Conservation (phyloP, 2,113 vertebrate species). For the Plectropomus leopardus region DNA sequence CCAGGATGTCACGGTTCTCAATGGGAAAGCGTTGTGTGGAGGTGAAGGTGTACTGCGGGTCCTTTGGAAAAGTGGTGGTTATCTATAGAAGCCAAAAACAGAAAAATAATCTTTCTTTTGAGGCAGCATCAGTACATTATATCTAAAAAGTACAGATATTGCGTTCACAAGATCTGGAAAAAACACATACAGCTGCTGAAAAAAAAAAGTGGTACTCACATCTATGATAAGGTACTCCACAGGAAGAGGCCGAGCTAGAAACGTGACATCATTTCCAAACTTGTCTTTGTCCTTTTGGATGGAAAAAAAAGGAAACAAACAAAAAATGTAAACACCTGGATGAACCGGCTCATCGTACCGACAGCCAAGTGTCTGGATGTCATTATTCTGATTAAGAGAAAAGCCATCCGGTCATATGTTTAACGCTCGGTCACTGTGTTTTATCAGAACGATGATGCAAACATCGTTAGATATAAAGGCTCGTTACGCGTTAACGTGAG, state of each 20-base stretch:
- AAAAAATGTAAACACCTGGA: background rate
- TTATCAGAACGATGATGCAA: background rate
- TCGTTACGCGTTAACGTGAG: background rate
- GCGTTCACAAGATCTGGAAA: fast-evolving
- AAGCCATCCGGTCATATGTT: background rate
- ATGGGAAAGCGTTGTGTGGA: slow-evolving; percentile 95
- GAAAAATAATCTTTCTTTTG: background rate
- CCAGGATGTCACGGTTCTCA: slow-evolving; percentile 94
- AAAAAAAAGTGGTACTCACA: slow-evolving; percentile 83
- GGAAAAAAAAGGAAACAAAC: slow-evolving; percentile 1
- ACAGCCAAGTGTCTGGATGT: background rate
- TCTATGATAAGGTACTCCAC: slow-evolving; percentile 99
- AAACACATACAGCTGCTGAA: background rate
- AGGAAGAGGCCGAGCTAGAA: slow-evolving; percentile 95
- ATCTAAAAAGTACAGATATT: background rate
- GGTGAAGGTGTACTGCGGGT: slow-evolving; percentile 97
- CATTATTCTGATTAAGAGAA: background rate
- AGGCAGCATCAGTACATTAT: background rate
- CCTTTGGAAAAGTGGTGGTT: slow-evolving; percentile 98
- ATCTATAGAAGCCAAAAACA: slow-evolving; percentile 84
- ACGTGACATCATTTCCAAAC: slow-evolving; percentile 98
- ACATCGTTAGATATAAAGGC: background rate
- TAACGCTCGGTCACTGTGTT: background rate
- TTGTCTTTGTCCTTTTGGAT: slow-evolving; percentile 94
- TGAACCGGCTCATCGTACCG: background rate